Base-by-base conservation (phyloP, 2,888 invertebrate species). In the Drosophila mulleri region DNA sequence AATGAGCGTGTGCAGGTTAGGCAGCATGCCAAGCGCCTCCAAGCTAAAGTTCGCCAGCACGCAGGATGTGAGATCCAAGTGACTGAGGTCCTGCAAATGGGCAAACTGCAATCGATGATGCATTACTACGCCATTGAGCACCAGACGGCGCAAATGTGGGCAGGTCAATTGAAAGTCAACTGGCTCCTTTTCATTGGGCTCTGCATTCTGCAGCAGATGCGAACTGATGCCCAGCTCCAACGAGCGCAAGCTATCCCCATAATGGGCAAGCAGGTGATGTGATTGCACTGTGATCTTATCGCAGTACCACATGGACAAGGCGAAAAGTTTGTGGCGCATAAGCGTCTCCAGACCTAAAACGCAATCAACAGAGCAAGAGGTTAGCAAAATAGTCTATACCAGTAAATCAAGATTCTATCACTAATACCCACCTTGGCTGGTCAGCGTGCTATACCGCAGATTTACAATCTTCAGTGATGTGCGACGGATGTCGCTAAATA, bases 291-390 rank as follows among this genome's bases (percentile, higher is more conserved):
- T 95, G 50, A 98, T 93, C 75, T 94, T 94, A 73, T 94, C 94
- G 91, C 97, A 97, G 83, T 96, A 95, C 65, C 95, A 94, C 75
- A 98, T 94, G 80, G 97, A 96, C 54, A 98, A 93, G 75, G 96
- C 96, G 16, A 94, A 93, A 44, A 97, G 94, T 76, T 95, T 95
- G 92, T 98, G 98, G 57, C 94, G 94, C 92, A 96, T 93, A 18
- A 98, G 93, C 59, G 95, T 94, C 78, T 94, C 94, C 56, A 98
- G 77, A 63, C 93, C 92, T 91, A 16, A 11, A 8, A 56, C 2
- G 2, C 14, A 48, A 48, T 2, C 29, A n/a, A 32, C 6, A 32
- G 29, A 44, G 4, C 12, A 0, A 20, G 5, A 18, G n/a, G 12
- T 8, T 20, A 35, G 11, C 9, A 8, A 7, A 16, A 9, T 9